Evolutionary conservation across 2,888 invertebrate genomes (phyloP), one percentile per base, ranked within the genome.

Genomic region (Capitulum mitella): DNA sequence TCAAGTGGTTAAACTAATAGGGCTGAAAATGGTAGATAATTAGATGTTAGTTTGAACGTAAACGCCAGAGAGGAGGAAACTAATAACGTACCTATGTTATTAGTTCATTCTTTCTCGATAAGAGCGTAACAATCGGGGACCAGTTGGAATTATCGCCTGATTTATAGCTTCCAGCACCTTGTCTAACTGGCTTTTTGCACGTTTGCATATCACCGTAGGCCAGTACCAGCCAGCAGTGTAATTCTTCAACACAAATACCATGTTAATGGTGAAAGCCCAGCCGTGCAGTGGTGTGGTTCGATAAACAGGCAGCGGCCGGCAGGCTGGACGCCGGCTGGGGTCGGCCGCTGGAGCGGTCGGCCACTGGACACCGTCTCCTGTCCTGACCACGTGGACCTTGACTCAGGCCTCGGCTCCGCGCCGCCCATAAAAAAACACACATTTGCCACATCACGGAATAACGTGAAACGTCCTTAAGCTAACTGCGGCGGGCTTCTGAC

Each of bases 1-100:
- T 70, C 70, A 70, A 70, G 70, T 70, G 70, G 70, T 70, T 70
- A 70, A 70, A 70, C 70, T 70, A 70, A 70, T 70, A 70, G 37
- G 70, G 64, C 26, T 70, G 70, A 29, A 70, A 70, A 70, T 70
- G 70, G 70, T 70, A 26, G 70, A 70, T 70, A 70, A 70, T 70
- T 70, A 70, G 70, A 70, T 70, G 70, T 40, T 70, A 40, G 70
- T 70, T 70, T 37, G 22, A 26, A 70, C 70, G 70, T 70, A 70
- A 40, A 70, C 40, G 70, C 70, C 40, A 37, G 70, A 40, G 37
- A 70, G 70, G 70, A 70, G 37, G 70, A 70, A 70, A 70, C 70
- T 70, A 70, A 70, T 70, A 70, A 70, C 70, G 37, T 22, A 22
- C 70, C 70, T 70, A 37, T 70, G 70, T 40, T 37, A 70, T 70